Base-by-base conservation (phyloP, 2,888 invertebrate genomes). In the Synanthedon vespiformis region DNA sequence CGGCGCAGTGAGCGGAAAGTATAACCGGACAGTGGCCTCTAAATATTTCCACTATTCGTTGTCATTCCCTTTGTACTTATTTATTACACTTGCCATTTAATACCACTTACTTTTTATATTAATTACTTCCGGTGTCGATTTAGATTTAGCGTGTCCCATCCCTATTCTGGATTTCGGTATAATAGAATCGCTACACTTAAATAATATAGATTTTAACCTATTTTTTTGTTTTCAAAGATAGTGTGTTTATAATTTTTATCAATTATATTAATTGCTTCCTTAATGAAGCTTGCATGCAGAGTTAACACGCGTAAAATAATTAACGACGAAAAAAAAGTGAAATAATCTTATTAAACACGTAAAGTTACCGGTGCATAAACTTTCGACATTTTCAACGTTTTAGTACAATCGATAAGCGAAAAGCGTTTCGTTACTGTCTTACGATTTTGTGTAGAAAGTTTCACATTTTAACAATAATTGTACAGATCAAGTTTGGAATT, bases 21-120 rank as follows among this genome's bases (percentile, higher is more conserved):
- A 57, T 63, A 66, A 65, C 61, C 66, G 65, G 63, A 57, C 66
- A 68, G 73, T 75, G 84, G 77, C 84, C 84, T 84, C 79, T 76
- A 82, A 75, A 68, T 63, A 63, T 56, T 56, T 63, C 68, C 63
- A 72, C 75, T 77, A 77, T 74, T 71, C 67, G 69, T 64, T 67
- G 67, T 63, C 61, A 58, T 70, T 70, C 71, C 74, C 79, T 79
- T 76, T 74, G 70, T 68, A 48, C 16, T 48, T 44, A 44, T 44
- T 44, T 44, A 44, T 44, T 44, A 44, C 44, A 44, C 6, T 12
- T n/a, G n/a, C 13, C 13, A 13, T 14, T 12, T 44, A 44, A 13
- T 44, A 14, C 44, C 44, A 44, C 14, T 14, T n/a, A 44, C 44
- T 44, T n/a, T 44, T 4, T 8, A 8, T 34, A 34, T 8, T 34